Evolutionary conservation across 2,113 vertebrate species (phyloP), one percentile per base, ranked within the genome.

Genomic region (Siphamia tubifer): DNA sequence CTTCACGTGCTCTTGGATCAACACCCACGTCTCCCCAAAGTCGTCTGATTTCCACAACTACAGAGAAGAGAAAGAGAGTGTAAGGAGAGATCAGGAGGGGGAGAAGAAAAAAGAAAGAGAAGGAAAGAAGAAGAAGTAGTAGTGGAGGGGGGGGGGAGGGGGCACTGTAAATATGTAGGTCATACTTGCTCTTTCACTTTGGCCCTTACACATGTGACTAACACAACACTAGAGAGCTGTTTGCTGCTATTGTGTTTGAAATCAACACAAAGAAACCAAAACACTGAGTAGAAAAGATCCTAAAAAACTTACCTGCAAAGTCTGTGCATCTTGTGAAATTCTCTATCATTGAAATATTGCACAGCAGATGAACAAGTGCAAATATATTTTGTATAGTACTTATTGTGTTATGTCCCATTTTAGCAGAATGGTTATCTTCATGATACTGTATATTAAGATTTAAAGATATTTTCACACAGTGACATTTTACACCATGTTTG

Each of bases 31-130:
- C 92, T 95, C 96, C 48, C 98, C 97, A 78, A 99, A 99, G 85
- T 99, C 96, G 17, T 98, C 97, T 0, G 98, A 99, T 74, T 97
- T 98, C 98, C 98, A 99, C 11, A 99, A 93, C 98, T 99, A 91
- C 19, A 82, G 66, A 45, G 30, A 48, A 31, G 43, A 8, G 30
- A 30, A 31, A 62, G 49, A 38, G 27, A 16, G 45, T 16, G 53
- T n/a, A 13, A 30, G 36, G 16, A 34, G 28, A 16, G 11, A n/a
- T n/a, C n/a, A n/a, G 6, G 20, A 16, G n/a, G 32, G 3, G 40
- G 16, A 4, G 38, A 28, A 20, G 25, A 5, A 5, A 3, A 15
- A 4, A 12, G 3, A 7, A 8, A 34, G n/a, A 5, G 25, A 5
- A 31, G 36, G 8, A 32, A 35, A 21, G 8, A 32, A 11, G 12